These are phyloP conservation scores for Theristicus caerulescens DNA, from an alignment of 2,113 vertebrate genomes.

Conservation along the genomic window DNA sequence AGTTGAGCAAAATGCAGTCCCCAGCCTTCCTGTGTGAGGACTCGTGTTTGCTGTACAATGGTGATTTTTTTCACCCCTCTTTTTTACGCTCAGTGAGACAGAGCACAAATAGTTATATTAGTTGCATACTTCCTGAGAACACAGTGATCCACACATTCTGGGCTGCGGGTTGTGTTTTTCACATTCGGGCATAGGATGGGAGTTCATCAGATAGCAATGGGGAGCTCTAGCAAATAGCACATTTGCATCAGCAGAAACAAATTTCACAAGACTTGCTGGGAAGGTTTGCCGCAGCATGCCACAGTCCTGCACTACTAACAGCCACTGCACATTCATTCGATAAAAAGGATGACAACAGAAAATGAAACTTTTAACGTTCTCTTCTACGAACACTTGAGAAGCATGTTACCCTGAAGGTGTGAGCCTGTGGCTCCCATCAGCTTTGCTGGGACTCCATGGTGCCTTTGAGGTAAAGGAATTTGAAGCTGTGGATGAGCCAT, in stretches of 20 bases:
- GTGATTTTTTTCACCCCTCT: not conserved
- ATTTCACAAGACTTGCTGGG: not conserved
- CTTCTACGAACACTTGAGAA: not conserved
- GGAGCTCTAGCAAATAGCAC: not conserved
- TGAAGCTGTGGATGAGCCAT: not conserved
- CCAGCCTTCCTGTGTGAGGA: conserved; percentile 24
- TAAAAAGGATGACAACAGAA: not conserved
- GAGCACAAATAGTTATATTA: conserved; percentile 26
- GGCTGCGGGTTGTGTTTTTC: conserved; percentile 50
- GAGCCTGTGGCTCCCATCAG: not conserved
- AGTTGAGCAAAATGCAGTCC: not conserved
- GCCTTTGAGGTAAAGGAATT: not conserved
- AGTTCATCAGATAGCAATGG: conserved; percentile 53
- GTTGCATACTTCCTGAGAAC: conserved; percentile 66
- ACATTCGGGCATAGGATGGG: not conserved
- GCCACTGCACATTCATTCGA: not conserved
- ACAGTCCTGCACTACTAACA: not conserved
- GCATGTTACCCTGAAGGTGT: not conserved
- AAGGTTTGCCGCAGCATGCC: not conserved
- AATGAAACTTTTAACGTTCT: conserved; percentile 43
- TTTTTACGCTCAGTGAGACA: not conserved
- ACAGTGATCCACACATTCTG: conserved; percentile 41
- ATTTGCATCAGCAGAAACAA: conserved; percentile 33
- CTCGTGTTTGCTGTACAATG: not conserved
- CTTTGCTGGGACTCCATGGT: not conserved